Evolutionary conservation across 2,113 vertebrate species (phyloP).

Genomic region (Ciconia stormi): DNA sequence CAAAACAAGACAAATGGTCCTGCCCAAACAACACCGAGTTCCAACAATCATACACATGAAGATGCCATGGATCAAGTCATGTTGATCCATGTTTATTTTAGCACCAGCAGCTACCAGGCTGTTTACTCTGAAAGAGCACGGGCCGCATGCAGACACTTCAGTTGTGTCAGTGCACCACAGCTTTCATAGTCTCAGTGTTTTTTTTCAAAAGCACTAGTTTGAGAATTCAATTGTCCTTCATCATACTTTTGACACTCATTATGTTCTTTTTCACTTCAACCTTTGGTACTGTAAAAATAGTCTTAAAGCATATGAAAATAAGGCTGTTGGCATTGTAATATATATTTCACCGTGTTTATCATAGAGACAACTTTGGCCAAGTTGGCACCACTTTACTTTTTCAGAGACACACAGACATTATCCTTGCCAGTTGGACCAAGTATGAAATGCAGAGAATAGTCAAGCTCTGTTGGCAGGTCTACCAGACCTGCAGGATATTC

Average conservation of each 20-base stretch:
- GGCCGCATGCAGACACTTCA: background rate
- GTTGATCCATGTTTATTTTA: background rate
- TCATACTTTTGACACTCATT: background rate
- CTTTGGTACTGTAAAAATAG: background rate
- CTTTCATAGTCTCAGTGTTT: background rate
- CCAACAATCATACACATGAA: background rate
- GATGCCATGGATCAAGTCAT: background rate
- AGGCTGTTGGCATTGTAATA: background rate
- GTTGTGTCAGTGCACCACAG: background rate
- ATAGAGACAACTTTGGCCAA: background rate
- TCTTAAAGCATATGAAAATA: background rate
- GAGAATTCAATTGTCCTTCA: background rate
- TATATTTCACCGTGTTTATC: background rate
- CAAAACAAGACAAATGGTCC: background rate
- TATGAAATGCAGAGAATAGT: background rate
- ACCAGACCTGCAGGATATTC: background rate
- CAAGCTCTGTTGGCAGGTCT: background rate
- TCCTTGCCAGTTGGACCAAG: background rate
- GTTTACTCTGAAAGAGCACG: background rate
- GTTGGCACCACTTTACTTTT: background rate
- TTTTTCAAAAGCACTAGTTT: background rate
- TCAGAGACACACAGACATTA: background rate
- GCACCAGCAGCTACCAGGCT: background rate
- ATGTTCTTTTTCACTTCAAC: background rate
- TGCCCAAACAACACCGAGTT: background rate